These are phyloP conservation scores for Fragum fragum DNA, from an alignment of 2,888 invertebrate genomes.

Conservation along the genomic window DNA sequence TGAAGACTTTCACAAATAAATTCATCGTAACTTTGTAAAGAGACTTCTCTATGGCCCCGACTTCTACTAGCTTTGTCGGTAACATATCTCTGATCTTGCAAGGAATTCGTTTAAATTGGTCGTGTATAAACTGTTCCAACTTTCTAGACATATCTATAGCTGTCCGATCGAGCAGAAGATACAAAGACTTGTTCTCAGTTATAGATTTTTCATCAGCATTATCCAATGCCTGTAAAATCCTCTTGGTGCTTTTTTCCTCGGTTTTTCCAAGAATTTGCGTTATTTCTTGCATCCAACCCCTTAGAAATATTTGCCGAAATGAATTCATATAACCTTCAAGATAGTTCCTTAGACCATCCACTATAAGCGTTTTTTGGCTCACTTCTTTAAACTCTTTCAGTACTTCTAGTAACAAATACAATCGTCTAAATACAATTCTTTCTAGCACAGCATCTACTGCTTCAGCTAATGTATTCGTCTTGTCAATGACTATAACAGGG, in stretches of 20 bases:
- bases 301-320: background rate
- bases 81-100: background rate
- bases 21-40: background rate
- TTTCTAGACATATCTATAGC: background rate
- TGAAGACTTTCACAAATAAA: background rate
- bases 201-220: background rate
- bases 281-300: background rate
- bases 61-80: background rate
- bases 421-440: slow-evolving; percentile 32
- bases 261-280: background rate
- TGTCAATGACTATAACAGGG: background rate
- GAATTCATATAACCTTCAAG: background rate
- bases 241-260: background rate
- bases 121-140: background rate
- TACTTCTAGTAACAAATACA: slow-evolving; percentile 7
- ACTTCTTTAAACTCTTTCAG: slow-evolving; percentile 13
- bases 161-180: background rate
- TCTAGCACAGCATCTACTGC: slow-evolving; percentile 25
- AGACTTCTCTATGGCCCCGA: background rate
- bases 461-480: background rate
- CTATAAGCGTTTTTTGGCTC: background rate
- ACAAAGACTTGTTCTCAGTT: background rate
- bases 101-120: background rate
- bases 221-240: background rate
- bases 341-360: background rate